phyloP scores from a whole-genome alignment of 2,113 vertebrate species.

The Zosterops hypoxanthus region DNA sequence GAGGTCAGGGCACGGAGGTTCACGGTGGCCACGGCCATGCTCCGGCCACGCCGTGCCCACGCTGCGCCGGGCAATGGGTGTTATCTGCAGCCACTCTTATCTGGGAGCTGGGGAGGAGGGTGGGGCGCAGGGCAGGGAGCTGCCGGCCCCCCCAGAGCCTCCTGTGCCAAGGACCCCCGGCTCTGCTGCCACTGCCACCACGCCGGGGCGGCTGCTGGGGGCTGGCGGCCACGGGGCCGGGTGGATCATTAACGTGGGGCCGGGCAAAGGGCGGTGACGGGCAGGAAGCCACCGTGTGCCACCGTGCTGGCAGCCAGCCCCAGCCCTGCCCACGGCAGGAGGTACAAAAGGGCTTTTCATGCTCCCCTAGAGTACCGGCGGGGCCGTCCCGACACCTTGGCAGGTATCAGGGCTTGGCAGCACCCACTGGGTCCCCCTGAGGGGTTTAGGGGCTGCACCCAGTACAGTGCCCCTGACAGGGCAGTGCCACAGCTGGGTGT shows the following conservation, averaged over 20 bases:
- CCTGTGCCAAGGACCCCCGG: neutral
- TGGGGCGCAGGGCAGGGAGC: neutral
- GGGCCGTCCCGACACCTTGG: rapidly evolving
- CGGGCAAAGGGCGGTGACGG: neutral
- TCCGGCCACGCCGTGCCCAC: neutral
- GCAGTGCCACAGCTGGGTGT: neutral
- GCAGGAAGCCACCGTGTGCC: neutral
- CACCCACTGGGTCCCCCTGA: rapidly evolving
- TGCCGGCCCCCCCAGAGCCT: rapidly evolving
- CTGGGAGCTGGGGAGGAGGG: neutral
- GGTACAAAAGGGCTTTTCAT: neutral
- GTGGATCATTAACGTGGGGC: conserved; percentile 39
- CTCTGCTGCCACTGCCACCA: neutral
- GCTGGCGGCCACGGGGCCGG: neutral
- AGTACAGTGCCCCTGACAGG: neutral
- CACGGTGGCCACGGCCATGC: conserved; percentile 33
- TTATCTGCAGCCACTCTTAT: neutral
- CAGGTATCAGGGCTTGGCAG: neutral
- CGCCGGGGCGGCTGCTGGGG: neutral
- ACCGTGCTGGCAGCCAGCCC: neutral
- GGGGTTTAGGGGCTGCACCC: neutral
- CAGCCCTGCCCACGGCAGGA: neutral
- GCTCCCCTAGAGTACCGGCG: rapidly evolving
- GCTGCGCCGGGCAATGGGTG: rapidly evolving
- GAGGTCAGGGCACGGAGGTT: conserved; percentile 57